Percentiles rank a stretch among this genome's conserved stretches.
These are phyloP conservation scores for Leucozona laternaria DNA, from an alignment of 2,888 invertebrate species.

Conservation along the genomic window DNA sequence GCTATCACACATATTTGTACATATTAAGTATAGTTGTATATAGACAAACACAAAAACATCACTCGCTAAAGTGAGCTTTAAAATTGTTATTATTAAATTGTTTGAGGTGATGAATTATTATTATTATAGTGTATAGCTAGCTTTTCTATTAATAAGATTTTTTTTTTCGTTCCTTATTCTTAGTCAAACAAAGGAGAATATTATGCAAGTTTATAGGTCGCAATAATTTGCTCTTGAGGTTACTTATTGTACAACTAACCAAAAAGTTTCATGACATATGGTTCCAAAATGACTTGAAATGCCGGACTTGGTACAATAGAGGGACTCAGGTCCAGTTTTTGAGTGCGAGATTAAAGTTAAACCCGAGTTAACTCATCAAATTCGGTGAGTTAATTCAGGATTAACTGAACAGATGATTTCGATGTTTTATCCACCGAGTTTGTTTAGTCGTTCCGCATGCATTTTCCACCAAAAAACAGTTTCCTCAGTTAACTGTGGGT, in stretches of 20 bases:
- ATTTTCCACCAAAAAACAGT: too few species aligned
- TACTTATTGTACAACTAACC: neutral
- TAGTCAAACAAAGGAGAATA: conserved; percentile 46
- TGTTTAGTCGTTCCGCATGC: too few species aligned
- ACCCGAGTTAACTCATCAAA: too few species aligned
- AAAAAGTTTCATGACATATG: too few species aligned
- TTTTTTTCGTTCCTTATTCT: neutral
- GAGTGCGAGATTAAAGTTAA: too few species aligned
- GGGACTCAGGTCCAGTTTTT: too few species aligned
- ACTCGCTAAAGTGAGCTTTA: conserved; percentile 6
- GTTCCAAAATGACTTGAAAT: too few species aligned
- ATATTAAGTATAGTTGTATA: neutral
- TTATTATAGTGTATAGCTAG: conserved; percentile 21
- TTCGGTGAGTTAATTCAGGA: too few species aligned
- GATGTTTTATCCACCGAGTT: too few species aligned
- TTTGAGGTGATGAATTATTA: conserved; percentile 69
- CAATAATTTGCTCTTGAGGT: neutral
- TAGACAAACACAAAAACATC: neutral
- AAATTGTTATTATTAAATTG: conserved; percentile 60
- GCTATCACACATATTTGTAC: neutral
- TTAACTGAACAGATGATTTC: too few species aligned
- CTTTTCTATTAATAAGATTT: conserved; percentile 33
- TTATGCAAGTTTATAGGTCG: neutral
- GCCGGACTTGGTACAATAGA: too few species aligned
- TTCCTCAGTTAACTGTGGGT: too few species aligned